These are phyloP conservation scores for Sabatieria punctata DNA, from an alignment of 2,888 invertebrate species.

Conservation along the genomic window DNA sequence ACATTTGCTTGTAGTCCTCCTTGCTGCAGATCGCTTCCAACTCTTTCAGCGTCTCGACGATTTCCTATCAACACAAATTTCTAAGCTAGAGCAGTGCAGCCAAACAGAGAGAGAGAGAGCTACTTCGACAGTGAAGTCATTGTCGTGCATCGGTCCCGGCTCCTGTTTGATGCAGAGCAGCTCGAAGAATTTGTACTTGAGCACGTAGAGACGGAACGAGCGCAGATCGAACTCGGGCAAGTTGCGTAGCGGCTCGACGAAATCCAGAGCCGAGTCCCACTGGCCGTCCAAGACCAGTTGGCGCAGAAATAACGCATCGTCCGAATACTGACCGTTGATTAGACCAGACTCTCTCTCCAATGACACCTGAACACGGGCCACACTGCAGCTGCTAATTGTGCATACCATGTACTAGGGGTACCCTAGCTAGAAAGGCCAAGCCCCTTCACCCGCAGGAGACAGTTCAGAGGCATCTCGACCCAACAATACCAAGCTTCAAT, in stretches of 20 bases:
- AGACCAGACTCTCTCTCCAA: slow-evolving; percentile 86
- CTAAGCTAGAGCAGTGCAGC: too few species aligned
- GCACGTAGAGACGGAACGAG: slow-evolving; percentile 65
- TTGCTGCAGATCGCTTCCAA: slow-evolving; percentile 62
- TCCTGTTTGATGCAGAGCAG: slow-evolving; percentile 84
- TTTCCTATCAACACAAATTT: slow-evolving; percentile 44
- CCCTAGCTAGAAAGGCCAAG: too few species aligned
- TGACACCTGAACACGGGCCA: slow-evolving; percentile 19
- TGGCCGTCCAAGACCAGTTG: slow-evolving; percentile 90
- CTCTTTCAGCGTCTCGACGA: slow-evolving; percentile 72
- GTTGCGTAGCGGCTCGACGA: slow-evolving; percentile 63
- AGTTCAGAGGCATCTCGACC: too few species aligned
- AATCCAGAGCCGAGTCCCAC: slow-evolving; percentile 92
- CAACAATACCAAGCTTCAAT: too few species aligned
- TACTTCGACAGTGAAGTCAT: slow-evolving; percentile 68
- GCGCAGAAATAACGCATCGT: slow-evolving; percentile 77
- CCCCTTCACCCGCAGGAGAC: too few species aligned
- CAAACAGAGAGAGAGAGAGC: not conserved
- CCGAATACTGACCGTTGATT: slow-evolving; percentile 77
- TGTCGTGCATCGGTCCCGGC: slow-evolving; percentile 44
- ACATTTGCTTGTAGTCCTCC: slow-evolving; percentile 80
- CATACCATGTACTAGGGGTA: too few species aligned
- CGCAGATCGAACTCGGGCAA: slow-evolving; percentile 37
- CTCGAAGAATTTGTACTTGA: slow-evolving; percentile 82
- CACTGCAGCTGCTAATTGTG: not conserved